Conservation (phyloP, 2,888 invertebrate species). For the Pristionchus mayeri region DNA sequence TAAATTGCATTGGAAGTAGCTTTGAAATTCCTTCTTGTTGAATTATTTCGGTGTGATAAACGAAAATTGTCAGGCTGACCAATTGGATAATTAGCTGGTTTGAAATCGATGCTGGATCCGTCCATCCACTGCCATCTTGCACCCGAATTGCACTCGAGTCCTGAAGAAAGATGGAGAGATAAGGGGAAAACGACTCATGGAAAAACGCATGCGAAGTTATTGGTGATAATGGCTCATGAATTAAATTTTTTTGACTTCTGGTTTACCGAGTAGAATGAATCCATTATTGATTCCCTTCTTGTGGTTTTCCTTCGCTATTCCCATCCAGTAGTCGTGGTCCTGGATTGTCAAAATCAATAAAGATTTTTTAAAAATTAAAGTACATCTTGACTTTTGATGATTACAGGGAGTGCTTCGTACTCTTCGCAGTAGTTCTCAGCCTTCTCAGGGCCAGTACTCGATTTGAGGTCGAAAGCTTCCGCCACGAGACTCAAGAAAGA, state of each 20-base stretch:
- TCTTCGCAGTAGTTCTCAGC: neutral
- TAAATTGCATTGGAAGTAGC: too few species aligned
- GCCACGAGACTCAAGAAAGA: neutral
- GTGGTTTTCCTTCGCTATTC: neutral
- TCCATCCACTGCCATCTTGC: neutral
- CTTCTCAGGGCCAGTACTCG: too few species aligned
- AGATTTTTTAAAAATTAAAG: neutral
- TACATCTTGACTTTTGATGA: neutral
- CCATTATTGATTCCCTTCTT: neutral
- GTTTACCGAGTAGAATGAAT: neutral
- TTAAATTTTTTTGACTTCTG: too few species aligned
- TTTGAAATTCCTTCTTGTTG: too few species aligned
- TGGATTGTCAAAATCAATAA: neutral
- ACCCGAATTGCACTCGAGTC: neutral
- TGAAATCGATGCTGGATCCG: too few species aligned
- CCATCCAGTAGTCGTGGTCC: slow-evolving; percentile 1
- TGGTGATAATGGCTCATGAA: neutral
- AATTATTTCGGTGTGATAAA: too few species aligned
- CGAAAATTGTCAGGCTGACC: too few species aligned
- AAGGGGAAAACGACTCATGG: too few species aligned
- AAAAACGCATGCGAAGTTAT: too few species aligned
- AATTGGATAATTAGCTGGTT: too few species aligned
- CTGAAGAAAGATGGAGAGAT: neutral
- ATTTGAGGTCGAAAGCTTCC: neutral
- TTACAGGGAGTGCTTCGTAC: neutral